A percentile compares a stretch with the other conserved stretches of the same genome.
Conservation (phyloP, 2,888 invertebrate genomes). For the Saturnia japonica region DNA sequence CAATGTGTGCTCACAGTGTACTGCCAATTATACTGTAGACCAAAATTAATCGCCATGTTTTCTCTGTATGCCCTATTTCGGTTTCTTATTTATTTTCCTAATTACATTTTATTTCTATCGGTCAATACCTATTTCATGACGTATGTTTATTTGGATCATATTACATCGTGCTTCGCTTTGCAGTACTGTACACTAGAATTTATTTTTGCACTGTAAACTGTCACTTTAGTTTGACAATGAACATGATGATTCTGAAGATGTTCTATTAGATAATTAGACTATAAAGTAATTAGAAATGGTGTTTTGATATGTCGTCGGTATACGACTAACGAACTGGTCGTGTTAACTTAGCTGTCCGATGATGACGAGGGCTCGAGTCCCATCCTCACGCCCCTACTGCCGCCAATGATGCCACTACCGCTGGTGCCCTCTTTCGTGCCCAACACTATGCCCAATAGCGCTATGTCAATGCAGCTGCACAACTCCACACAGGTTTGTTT, state of each 20-base stretch:
- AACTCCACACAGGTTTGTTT: constrained; percentile 20
- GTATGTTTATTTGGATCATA: neutral
- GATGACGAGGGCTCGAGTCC: constrained; percentile 47
- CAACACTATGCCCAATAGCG: constrained; percentile 15
- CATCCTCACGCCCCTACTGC: constrained; percentile 59
- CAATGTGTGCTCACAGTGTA: neutral
- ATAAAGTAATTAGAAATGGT: constrained; percentile 2
- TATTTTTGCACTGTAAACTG: neutral
- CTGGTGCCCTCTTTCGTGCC: constrained; percentile 38
- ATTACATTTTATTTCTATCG: neutral
- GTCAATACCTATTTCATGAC: neutral
- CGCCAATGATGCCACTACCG: constrained; percentile 53
- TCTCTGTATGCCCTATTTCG: neutral
- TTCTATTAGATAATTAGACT: neutral
- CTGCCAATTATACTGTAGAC: neutral
- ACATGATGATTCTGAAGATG: neutral
- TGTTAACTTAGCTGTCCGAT: constrained; percentile 26
- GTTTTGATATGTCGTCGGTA: neutral
- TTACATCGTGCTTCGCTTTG: constrained; percentile 4
- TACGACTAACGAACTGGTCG: constrained; percentile 16
- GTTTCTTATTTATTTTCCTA: neutral
- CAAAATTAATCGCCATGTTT: neutral
- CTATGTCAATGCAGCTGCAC: constrained; percentile 20
- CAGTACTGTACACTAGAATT: neutral
- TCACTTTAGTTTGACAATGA: constrained; percentile 1